A percentile compares a stretch with the other conserved stretches of the same genome.
These are phyloP conservation scores for Apoda limacodes DNA, from an alignment of 2,888 invertebrate species.

Conservation along the genomic window DNA sequence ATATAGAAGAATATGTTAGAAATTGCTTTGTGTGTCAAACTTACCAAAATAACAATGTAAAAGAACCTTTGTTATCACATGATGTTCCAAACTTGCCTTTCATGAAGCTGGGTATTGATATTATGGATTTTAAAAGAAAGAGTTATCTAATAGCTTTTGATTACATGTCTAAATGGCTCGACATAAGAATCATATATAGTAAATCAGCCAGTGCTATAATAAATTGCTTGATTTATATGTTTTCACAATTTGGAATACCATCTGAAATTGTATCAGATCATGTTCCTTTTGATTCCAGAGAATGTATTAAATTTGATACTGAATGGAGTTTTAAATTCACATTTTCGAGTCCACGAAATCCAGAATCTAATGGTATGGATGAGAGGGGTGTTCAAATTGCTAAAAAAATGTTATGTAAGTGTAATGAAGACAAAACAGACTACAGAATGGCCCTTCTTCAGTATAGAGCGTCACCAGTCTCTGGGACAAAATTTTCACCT, in stretches of 20 bases:
- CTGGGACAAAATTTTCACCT: constrained; percentile 8
- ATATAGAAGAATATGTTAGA: constrained; percentile 22
- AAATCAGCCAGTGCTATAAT: constrained; percentile 16
- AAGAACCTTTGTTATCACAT: constrained; percentile 17
- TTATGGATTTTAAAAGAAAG: constrained; percentile 15
- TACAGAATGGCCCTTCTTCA: constrained; percentile 4
- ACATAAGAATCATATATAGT: constrained; percentile 9
- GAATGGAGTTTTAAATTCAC: background rate
- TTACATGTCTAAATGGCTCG: no score
- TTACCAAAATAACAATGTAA: constrained; percentile 17
- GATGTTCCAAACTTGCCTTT: constrained; percentile 14
- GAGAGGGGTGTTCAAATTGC: constrained; percentile 2
- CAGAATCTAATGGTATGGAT: constrained; percentile 2
- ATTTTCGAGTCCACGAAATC: background rate
- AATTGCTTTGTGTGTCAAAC: constrained; percentile 18
- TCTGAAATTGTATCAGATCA: no score
- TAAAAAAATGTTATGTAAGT: constrained; percentile 6
- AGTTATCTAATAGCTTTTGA: constrained; percentile 12
- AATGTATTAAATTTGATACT: constrained; percentile 1
- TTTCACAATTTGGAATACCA: constrained; percentile 16
- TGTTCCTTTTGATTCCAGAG: constrained; percentile 22
- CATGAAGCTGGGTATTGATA: constrained; percentile 16
- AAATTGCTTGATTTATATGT: constrained; percentile 10
- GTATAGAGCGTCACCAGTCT: constrained; percentile 5
- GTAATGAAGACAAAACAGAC: constrained; percentile 5